phyloP scores from a whole-genome alignment of 2,113 vertebrate genomes.

The Notothenia rossii region DNA sequence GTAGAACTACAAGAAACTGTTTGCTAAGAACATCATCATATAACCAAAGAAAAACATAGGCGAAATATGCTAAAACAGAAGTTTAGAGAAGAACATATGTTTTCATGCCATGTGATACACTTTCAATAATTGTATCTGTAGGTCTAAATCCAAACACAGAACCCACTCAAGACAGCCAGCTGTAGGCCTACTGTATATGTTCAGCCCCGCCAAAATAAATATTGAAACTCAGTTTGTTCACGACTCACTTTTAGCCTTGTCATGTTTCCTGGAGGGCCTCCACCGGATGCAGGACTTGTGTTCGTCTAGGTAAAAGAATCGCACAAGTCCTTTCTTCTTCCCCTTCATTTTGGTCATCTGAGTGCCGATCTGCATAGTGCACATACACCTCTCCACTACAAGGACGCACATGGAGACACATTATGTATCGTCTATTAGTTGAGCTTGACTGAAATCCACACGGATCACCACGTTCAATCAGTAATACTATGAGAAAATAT shows the following conservation, averaged over 20 bases:
- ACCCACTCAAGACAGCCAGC: neutral
- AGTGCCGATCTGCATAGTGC: slow-evolving; percentile 92
- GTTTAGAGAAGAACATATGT: neutral
- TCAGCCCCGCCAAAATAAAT: neutral
- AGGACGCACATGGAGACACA: neutral
- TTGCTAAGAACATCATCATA: neutral
- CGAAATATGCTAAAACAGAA: neutral
- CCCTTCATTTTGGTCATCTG: slow-evolving; percentile 96
- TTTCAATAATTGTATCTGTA: neutral
- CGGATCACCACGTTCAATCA: neutral
- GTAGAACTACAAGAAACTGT: neutral
- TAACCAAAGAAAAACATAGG: neutral
- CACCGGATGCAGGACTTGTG: slow-evolving; percentile 95
- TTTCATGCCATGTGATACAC: neutral
- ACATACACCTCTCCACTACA: slow-evolving; percentile 85
- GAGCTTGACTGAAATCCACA: neutral
- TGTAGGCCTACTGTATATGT: no score
- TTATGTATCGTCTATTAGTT: neutral
- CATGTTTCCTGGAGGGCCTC: slow-evolving; percentile 95
- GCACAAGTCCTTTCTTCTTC: slow-evolving; percentile 90
- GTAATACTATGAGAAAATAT: neutral
- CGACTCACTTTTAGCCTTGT: slow-evolving; percentile 96
- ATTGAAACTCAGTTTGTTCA: neutral
- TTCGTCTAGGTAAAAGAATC: slow-evolving; percentile 94
- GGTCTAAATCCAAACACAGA: neutral